Base-by-base conservation (phyloP, 2,888 invertebrate species). In the Dermolepida albohirtum region DNA sequence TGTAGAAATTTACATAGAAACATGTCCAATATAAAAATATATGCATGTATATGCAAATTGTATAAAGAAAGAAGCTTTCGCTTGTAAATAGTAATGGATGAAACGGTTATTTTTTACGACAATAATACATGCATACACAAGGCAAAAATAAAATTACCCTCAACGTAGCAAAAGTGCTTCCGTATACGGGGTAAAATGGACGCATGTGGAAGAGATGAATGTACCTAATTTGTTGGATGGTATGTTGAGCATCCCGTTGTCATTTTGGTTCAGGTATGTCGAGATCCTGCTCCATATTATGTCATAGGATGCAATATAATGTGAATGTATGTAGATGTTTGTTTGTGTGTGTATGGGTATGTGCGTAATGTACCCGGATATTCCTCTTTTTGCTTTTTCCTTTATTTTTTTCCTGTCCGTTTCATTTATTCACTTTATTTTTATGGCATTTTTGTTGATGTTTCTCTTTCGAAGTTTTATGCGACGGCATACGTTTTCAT, bases 31-130 rank as follows among this genome's bases (percentile, higher is more conserved):
- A 34, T 34, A 10, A 34, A 16, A 27, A 50, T 50, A 50, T 50
- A 17, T 50, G 27, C 50, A 50, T 22, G 27, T 50, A 27, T 27
- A 50, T 50, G 50, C 17, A 50, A 50, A 50, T 50, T n/a, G 8
- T 27, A 27, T 27, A 10, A 50, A 50, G 22, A 50, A 22, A 50
- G 27, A 50, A 50, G 34, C 27, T 16, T 16, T 22, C 17, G 8
- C 49, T 22, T 50, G 22, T 50, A 50, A 22, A 22, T 22, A 44
- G 47, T 22, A 22, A 22, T 50, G 50, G 50, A 50, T 50, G 50
- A 50, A 50, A 50, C 17, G 50, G 22, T 50, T 50, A 50, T 50
- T 50, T 50, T 50, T 50, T 50, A 50, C 50, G 50, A n/a, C 27
- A 27, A 22, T 27, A 50, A 50, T 27, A 27, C 50, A 50, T 10